Evolutionary conservation across 2,113 vertebrate genomes (phyloP), one percentile per base, ranked within the genome.

Genomic region (Muscicapa adusta): DNA sequence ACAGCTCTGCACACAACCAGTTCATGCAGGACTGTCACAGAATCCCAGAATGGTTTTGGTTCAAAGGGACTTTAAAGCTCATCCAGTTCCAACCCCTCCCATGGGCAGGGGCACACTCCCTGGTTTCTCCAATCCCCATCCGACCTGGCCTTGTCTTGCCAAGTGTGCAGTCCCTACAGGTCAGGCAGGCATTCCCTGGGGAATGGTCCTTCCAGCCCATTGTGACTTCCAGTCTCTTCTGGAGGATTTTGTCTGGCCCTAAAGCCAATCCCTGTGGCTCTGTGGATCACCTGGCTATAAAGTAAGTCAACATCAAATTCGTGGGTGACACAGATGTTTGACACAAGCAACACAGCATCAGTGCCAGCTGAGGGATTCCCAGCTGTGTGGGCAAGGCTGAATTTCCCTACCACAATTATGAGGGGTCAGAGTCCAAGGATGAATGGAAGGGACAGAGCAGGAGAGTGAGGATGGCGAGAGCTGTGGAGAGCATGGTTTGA

Each of bases 271-370:
- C 33, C 56, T 66, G 20, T 48, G 26, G 12, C 47, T 84, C 53
- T 84, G 47, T 38, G 33, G 58, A 61, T 62, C 73, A 12, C 38
- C n/a, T 71, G 57, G 23, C 26, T 67, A 12, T 40, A 40, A 75
- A 57, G n/a, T 38, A 16, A 88, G n/a, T 63, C 70, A 31, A 1
- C 47, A 33, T 33, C 29, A 56, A 50, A 66, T 26, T 8, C 33
- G 24, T 25, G 28, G 12, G 28, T 61, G 43, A 43, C 23, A 50
- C 14, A 62, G 47, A 54, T 38, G 5, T 5, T 53, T 85, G 67
- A 31, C 1, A 3, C 7, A 24, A 45, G 33, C 29, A 34, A 7
- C 8, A 6, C 16, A n/a, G 29, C 23, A 1, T 12, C 29, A 4
- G 8, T 51, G 57, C 61, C 85, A 75, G 15, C 51, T 78, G 53